Conservation (phyloP, 2,888 invertebrate genomes). For the Acheta domesticus region DNA sequence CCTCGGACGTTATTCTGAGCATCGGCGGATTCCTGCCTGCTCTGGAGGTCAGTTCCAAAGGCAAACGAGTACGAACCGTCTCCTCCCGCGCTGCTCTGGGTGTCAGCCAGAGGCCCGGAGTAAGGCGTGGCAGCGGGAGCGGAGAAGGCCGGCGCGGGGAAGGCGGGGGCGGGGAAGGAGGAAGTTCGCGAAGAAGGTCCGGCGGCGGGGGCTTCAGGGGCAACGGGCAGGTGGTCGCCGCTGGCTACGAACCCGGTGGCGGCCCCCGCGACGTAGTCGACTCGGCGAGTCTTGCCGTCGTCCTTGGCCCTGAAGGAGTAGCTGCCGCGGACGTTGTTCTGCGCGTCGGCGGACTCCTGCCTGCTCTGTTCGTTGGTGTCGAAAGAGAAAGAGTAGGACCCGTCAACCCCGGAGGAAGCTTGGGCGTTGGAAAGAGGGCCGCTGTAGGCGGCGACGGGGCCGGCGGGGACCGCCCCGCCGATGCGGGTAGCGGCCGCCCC, state of each 20-base stretch:
- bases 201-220: not conserved
- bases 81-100: conserved; percentile 1
- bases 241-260: not conserved
- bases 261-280: conserved; percentile 39
- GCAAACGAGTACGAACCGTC: conserved; percentile 44
- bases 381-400: conserved; percentile 43
- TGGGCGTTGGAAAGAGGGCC: conserved; percentile 1
- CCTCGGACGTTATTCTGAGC: conserved; percentile 42
- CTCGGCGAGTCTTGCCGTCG: conserved; percentile 36
- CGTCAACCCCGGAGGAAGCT: conserved; percentile 35
- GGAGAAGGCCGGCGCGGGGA: not conserved
- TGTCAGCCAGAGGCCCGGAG: conserved; percentile 18
- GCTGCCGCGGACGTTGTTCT: conserved; percentile 41
- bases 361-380: conserved; percentile 44
- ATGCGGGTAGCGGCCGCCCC: not conserved
- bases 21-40: conserved; percentile 45
- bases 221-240: not conserved
- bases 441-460: not conserved
- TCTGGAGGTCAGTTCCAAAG: conserved; percentile 43
- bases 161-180: not conserved
- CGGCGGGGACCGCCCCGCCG: not conserved
- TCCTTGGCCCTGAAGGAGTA: conserved; percentile 40
- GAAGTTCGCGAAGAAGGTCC: no score
- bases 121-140: conserved; percentile 18
- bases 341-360: conserved; percentile 44